phyloP scores from a whole-genome alignment of 35 echinoderm and acorn worm species.

The Heliocidaris tuberculata region DNA sequence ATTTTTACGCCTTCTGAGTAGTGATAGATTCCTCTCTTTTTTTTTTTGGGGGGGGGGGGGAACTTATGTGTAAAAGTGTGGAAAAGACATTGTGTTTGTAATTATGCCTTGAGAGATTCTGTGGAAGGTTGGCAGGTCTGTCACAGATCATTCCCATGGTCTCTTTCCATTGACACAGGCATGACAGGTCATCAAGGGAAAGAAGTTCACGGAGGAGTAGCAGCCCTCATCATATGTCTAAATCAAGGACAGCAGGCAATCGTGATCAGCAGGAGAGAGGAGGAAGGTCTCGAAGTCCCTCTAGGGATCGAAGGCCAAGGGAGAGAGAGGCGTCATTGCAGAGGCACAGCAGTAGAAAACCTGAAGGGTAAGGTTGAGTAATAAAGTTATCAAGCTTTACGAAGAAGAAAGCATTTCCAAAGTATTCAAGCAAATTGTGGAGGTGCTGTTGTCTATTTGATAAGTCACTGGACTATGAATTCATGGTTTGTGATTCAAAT shows the following conservation, averaged over 20 bases:
- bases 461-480: no score
- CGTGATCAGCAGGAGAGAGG: neutral
- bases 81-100: no score
- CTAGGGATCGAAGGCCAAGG: neutral
- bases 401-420: no score
- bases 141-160: neutral
- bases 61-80: no score
- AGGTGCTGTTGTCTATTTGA: no score
- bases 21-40: no score
- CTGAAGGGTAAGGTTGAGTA: neutral
- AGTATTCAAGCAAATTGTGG: no score
- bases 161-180: neutral
- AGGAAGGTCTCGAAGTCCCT: slow-evolving; percentile 3
- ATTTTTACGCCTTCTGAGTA: no score
- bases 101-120: no score
- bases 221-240: neutral
- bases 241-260: neutral
- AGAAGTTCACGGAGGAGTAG: neutral
- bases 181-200: slow-evolving; percentile 3
- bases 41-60: no score
- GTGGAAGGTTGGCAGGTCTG: no score
- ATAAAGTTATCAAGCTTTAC: neutral
- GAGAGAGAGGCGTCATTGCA: neutral
- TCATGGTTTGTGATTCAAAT: no score
- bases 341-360: neutral